A percentile compares a stretch with the other conserved stretches of the same genome.
Evolutionary conservation across 2,797 vertebrate genomes (phyloP).

Genomic region (Gephyroberyx darwinii): DNA sequence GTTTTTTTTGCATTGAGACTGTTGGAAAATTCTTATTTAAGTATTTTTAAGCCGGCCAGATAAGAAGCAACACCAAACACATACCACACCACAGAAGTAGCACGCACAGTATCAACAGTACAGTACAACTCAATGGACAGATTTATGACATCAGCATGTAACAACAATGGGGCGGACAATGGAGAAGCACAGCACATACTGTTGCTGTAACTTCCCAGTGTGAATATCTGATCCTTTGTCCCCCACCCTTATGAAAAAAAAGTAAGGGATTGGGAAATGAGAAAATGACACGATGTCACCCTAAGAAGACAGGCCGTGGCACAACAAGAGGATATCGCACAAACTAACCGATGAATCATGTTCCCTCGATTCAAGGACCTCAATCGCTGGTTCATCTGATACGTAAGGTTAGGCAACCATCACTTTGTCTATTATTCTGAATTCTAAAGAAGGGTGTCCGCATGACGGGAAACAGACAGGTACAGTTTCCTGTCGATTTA

Average conservation of each 20-base stretch:
- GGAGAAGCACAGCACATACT: not conserved
- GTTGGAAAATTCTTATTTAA: too few species aligned
- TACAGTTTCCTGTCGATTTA: not conserved
- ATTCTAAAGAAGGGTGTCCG: not conserved
- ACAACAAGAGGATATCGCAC: constrained; percentile 30
- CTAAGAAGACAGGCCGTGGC: not conserved
- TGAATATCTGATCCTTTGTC: constrained; percentile 19
- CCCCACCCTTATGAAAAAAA: constrained; percentile 16
- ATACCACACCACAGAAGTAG: too few species aligned
- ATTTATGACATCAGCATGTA: not conserved
- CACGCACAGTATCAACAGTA: too few species aligned
- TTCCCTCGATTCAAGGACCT: not conserved
- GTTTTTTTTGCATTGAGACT: too few species aligned
- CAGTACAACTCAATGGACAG: too few species aligned
- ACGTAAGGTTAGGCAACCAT: not conserved
- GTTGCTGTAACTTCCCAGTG: not conserved
- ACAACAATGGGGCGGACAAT: not conserved
- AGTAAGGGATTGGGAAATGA: constrained; percentile 2
- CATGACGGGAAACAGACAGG: not conserved
- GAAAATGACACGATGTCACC: constrained; percentile 15
- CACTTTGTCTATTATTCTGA: not conserved
- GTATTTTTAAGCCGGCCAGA: too few species aligned
- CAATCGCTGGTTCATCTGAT: not conserved
- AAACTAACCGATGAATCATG: constrained; percentile 7
- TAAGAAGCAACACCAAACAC: too few species aligned